Evolutionary conservation across 2,888 invertebrate genomes (phyloP), one percentile per base, ranked within the genome.

Genomic region (Apeira syringaria): DNA sequence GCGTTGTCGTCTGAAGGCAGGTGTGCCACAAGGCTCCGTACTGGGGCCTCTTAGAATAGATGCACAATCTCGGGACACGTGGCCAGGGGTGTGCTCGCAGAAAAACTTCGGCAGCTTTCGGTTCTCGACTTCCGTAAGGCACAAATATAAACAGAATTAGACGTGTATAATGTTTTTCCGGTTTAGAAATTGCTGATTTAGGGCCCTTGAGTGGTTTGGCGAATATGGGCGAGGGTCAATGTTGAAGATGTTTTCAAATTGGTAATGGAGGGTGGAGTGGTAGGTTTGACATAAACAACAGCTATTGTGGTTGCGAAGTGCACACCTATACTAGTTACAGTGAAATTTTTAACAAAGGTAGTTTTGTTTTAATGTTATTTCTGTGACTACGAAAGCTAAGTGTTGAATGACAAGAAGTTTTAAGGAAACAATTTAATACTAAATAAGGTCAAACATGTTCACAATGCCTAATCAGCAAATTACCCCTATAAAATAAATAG

Each of bases 131-230:
- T 86, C 88, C 85, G 84, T 73, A 76, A 68, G 75, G 77, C 72
- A 75, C 81, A 80, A 83, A 85, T 76, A 79, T 79, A 85, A 86
- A 84, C 81, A 83, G 75, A 80, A 83, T 86, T 80, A 80, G 80
- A 81, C 74, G 66, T 80, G 74, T 78, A 84, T 85, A 74, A 87
- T 87, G 85, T 86, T 87, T 82, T 88, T 88, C 88, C 87, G 87
- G 87, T 79, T 73, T 70, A 64, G 72, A 71, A 72, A 74, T 74
- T 80, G 80, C 59, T 72, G 73, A 74, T 78, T 74, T 71, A 65
- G 72, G 63, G 56, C 64, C 65, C 68, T 82, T 67, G 63, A 84
- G 85, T 79, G 74, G 72, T 80, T 71, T 72, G 73, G 74, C 74
- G 75, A 80, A 81, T 59, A 61, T 73, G 68, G 74, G 17, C 20